These are phyloP conservation scores for Alloplasta piceator DNA, from an alignment of 2,888 invertebrate genomes.

Conservation along the genomic window DNA sequence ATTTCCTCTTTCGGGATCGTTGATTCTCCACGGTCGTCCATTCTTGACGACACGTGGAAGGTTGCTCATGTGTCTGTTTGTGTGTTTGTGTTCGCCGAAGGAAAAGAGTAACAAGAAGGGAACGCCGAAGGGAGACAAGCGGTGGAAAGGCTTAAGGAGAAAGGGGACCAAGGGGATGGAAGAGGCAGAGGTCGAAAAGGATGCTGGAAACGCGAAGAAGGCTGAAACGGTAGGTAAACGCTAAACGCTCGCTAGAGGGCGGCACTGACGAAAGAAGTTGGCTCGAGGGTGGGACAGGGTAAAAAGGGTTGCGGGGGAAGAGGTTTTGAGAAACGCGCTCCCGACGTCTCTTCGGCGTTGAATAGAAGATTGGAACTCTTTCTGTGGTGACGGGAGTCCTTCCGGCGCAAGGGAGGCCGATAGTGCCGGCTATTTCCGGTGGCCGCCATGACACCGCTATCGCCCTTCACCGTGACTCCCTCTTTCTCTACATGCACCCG, in stretches of 20 bases:
- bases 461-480: slow-evolving; percentile 68
- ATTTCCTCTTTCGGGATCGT: slow-evolving; percentile 65
- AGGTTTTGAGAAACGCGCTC: slow-evolving; percentile 22
- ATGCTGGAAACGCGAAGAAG: slow-evolving; percentile 16
- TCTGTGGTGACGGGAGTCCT: slow-evolving; percentile 81
- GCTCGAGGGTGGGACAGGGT: slow-evolving; percentile 1
- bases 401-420: slow-evolving; percentile 80
- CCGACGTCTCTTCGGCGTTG: slow-evolving; percentile 66
- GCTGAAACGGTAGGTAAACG: slow-evolving; percentile 29
- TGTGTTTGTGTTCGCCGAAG: no score
- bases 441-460: slow-evolving; percentile 81
- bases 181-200: slow-evolving; percentile 40
- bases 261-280: slow-evolving; percentile 60
- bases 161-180: slow-evolving; percentile 8
- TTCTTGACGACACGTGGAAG: slow-evolving; percentile 34
- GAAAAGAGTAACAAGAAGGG: no score
- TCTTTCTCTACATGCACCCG: slow-evolving; percentile 57
- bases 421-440: slow-evolving; percentile 83
- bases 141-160: slow-evolving; percentile 41
- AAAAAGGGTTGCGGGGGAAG: slow-evolving; percentile 29
- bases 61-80: slow-evolving; percentile 1
- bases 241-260: slow-evolving; percentile 36
- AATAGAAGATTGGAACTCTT: slow-evolving; percentile 83
- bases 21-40: slow-evolving; percentile 53
- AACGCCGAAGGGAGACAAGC: slow-evolving; percentile 4